Conservation (phyloP, 1,140 invertebrate genomes). For the Macrobrachium rosenbergii region DNA sequence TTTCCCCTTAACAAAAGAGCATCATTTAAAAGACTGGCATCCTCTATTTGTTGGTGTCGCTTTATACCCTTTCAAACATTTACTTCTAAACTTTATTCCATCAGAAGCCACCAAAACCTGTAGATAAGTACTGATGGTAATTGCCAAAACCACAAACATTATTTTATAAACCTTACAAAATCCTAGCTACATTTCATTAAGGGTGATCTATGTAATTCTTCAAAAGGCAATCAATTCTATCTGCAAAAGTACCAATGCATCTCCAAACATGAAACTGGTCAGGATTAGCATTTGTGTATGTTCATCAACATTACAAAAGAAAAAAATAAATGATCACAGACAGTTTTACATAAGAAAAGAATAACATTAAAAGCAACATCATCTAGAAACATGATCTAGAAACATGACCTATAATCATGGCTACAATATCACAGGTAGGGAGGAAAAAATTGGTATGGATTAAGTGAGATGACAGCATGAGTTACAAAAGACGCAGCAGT, state of each 20-base stretch:
- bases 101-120: too few species aligned
- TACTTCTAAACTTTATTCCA: too few species aligned
- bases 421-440: slow-evolving; percentile 55
- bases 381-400: slow-evolving; percentile 13
- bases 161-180: slow-evolving; percentile 43
- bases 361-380: slow-evolving; percentile 48
- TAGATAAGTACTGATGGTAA: too few species aligned
- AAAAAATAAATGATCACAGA: slow-evolving; percentile 47
- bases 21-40: background rate
- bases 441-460: slow-evolving; percentile 35
- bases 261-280: slow-evolving; percentile 34
- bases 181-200: slow-evolving; percentile 49
- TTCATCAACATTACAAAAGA: slow-evolving; percentile 16
- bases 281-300: slow-evolving; percentile 16
- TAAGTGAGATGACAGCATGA: slow-evolving; percentile 9
- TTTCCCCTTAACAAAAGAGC: too few species aligned
- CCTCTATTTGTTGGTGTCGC: background rate
- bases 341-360: slow-evolving; percentile 40
- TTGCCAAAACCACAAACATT: too few species aligned
- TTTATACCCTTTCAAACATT: background rate
- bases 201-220: slow-evolving; percentile 35
- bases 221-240: slow-evolving; percentile 45
- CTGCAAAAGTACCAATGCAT: slow-evolving; percentile 33
- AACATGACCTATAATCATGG: slow-evolving; percentile 29
- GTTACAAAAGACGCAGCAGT: slow-evolving; percentile 28